These are phyloP conservation scores for Champsocephalus esox DNA, from an alignment of 2,797 vertebrate genomes.

Conservation along the genomic window DNA sequence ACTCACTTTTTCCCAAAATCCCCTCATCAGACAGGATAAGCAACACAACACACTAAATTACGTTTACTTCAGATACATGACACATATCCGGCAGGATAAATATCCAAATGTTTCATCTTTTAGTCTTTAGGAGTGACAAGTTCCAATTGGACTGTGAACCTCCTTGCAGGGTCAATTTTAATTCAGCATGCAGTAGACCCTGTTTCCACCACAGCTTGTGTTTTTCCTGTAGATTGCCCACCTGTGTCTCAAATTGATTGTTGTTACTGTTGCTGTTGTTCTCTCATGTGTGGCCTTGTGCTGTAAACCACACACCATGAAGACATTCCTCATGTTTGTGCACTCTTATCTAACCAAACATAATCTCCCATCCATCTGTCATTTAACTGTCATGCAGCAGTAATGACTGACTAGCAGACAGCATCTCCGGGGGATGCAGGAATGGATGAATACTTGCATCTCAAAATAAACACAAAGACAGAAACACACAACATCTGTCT, in stretches of 20 bases:
- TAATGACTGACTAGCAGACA: background rate
- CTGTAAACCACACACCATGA: constrained; percentile 78
- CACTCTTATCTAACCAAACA: constrained; percentile 26
- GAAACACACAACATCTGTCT: constrained; percentile 33
- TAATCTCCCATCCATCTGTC: constrained; percentile 6
- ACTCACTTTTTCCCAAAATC: constrained; percentile 39
- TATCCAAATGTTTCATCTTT: constrained; percentile 5
- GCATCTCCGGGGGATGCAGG: background rate
- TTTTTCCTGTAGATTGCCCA: constrained; percentile 61
- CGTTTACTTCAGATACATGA: background rate
- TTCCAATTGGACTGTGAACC: constrained; percentile 34
- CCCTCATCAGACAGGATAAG: constrained; percentile 9
- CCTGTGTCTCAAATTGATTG: constrained; percentile 65
- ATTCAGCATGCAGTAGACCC: constrained; percentile 25
- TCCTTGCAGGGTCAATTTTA: constrained; percentile 17
- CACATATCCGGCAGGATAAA: background rate
- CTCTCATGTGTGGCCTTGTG: constrained; percentile 73
- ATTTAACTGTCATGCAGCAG: constrained; percentile 22
- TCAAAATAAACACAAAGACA: constrained; percentile 10
- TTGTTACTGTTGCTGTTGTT: constrained; percentile 49
- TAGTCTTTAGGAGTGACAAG: constrained; percentile 34
- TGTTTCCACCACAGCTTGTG: constrained; percentile 44
- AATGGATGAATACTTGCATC: background rate
- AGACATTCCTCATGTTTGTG: constrained; percentile 1
- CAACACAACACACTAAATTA: background rate